These are phyloP conservation scores for Rhinolophus ferrumequinum DNA, from an alignment of 2,113 vertebrate genomes.

Conservation along the genomic window DNA sequence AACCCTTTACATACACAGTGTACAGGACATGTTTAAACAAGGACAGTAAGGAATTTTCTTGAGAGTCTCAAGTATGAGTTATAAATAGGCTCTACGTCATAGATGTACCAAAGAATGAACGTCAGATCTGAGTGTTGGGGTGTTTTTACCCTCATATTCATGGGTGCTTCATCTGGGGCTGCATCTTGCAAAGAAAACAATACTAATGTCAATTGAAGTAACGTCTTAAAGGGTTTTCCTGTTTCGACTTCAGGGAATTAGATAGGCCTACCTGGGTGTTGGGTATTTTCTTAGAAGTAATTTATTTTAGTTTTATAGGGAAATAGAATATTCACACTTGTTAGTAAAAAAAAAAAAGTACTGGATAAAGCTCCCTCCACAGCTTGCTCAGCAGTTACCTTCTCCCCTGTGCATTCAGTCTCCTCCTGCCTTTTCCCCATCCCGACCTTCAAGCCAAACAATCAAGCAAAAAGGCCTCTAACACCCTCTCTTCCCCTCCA, in stretches of 20 bases:
- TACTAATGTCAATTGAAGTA: neutral
- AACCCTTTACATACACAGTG: neutral
- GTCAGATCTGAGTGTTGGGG: neutral
- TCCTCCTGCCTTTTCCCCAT: neutral
- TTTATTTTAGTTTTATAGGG: neutral
- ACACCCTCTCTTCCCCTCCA: neutral
- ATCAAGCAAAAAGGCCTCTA: neutral
- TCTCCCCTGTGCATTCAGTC: neutral
- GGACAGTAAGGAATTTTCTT: neutral
- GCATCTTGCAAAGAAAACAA: neutral
- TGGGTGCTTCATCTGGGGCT: neutral
- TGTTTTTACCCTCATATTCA: neutral
- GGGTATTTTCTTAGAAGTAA: neutral
- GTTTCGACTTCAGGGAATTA: neutral
- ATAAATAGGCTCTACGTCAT: neutral
- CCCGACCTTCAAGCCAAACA: neutral
- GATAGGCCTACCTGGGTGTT: neutral
- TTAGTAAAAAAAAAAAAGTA: neutral
- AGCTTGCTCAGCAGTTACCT: no score
- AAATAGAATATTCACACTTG: neutral
- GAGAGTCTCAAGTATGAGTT: neutral
- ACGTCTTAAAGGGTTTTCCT: neutral
- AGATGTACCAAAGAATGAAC: neutral
- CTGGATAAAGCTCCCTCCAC: neutral
- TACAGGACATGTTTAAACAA: neutral